These are phyloP conservation scores for Nylanderia fulva DNA, from an alignment of 1,140 invertebrate genomes.

Conservation along the genomic window DNA sequence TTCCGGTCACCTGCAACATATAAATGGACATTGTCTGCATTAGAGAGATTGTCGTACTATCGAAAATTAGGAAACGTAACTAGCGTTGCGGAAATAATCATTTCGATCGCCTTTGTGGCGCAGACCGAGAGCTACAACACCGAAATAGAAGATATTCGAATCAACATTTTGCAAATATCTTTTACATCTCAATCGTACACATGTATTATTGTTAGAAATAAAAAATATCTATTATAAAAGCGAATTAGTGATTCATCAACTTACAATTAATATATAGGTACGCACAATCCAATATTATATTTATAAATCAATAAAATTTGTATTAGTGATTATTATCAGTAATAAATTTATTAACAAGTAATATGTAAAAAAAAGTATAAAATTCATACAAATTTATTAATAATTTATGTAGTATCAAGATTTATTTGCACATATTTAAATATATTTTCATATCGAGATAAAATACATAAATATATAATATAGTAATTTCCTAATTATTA, in stretches of 20 bases:
- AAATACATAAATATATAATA: not conserved
- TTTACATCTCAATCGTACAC: not conserved
- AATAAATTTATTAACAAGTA: too few relatives aligned
- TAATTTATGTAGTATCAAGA: not conserved
- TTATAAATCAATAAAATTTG: conserved; percentile 1
- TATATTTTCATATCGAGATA: not conserved
- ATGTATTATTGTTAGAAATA: not conserved
- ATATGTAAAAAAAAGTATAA: too few relatives aligned
- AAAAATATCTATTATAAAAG: not conserved
- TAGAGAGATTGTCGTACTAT: conserved; percentile 61
- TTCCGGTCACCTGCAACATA: conserved; percentile 79
- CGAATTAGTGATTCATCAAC: not conserved
- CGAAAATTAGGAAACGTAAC: conserved; percentile 48
- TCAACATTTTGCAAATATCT: conserved; percentile 14
- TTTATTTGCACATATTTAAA: not conserved
- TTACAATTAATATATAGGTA: not conserved
- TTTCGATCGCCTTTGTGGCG: conserved; percentile 42
- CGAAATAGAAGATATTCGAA: conserved; percentile 34
- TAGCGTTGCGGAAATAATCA: conserved; percentile 56
- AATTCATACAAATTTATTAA: not conserved
- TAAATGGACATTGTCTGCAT: conserved; percentile 67
- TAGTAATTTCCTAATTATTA: not conserved
- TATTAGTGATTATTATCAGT: too few relatives aligned
- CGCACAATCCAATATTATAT: not conserved
- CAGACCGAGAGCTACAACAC: conserved; percentile 15